Evolutionary conservation across 2,888 invertebrate genomes (phyloP).

Genomic region (Diaperis boleti): DNA sequence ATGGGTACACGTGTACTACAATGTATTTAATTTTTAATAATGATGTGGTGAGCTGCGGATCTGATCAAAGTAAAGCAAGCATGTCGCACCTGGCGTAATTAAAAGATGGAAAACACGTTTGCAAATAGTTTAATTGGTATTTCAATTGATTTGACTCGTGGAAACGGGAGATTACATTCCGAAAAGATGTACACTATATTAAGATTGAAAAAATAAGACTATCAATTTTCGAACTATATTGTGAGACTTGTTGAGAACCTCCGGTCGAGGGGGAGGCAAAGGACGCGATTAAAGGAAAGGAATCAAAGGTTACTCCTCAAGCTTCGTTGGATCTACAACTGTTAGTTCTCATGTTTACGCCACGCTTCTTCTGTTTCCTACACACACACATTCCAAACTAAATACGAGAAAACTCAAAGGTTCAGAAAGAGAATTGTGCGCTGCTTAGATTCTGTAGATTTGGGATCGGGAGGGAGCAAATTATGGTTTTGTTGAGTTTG

Average conservation of each 20-base stretch:
- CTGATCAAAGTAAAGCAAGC: constrained; percentile 19
- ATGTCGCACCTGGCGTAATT: constrained; percentile 31
- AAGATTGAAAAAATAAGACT: too few relatives aligned
- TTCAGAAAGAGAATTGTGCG: neutral
- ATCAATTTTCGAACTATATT: too few relatives aligned
- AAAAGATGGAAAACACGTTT: constrained; percentile 15
- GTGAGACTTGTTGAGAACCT: constrained; percentile 47
- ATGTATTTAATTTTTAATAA: constrained; percentile 28
- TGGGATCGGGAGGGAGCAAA: neutral
- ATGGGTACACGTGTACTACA: constrained; percentile 18
- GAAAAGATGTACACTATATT: too few relatives aligned
- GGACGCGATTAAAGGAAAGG: constrained; percentile 59
- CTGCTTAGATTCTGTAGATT: too few relatives aligned
- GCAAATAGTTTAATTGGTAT: constrained; percentile 5
- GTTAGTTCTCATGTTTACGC: constrained; percentile 58
- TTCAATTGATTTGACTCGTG: neutral
- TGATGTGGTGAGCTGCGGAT: neutral
- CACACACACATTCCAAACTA: constrained; percentile 43
- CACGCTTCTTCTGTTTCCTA: constrained; percentile 53
- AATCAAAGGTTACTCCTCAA: constrained; percentile 58
- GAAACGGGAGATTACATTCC: too few relatives aligned
- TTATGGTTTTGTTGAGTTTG: neutral
- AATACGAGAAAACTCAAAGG: constrained; percentile 31
- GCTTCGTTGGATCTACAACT: constrained; percentile 59
- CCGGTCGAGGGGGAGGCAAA: constrained; percentile 50